These are phyloP conservation scores for Pogonognathellus flavescens DNA, from an alignment of 1,140 invertebrate species.

Conservation along the genomic window DNA sequence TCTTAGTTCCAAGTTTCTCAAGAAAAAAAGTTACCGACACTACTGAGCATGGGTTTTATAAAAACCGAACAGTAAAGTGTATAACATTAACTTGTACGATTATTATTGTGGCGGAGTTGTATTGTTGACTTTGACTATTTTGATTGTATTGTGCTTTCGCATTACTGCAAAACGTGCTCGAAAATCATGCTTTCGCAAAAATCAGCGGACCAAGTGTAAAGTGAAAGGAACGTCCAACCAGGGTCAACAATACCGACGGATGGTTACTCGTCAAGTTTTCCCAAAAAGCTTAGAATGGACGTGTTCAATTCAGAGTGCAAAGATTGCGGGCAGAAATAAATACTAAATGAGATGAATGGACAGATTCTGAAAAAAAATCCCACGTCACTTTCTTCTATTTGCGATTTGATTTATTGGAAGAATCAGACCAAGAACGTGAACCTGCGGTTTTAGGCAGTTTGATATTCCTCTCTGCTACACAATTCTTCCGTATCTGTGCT, in stretches of 20 bases:
- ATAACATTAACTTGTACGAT: no score
- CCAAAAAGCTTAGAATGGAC: not conserved
- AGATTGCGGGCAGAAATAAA: slow-evolving; percentile 39
- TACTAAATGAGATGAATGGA: slow-evolving; percentile 33
- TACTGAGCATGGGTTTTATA: no score
- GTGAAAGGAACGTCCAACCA: not conserved
- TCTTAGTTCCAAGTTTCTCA: no score
- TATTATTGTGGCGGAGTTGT: no score
- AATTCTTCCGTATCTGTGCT: not conserved
- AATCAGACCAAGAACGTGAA: not conserved
- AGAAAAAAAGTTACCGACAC: no score
- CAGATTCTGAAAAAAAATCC: slow-evolving; percentile 4
- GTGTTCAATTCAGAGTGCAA: slow-evolving; percentile 21
- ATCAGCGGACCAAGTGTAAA: not conserved
- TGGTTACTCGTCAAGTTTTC: not conserved
- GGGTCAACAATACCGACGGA: not conserved
- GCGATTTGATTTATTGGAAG: slow-evolving; percentile 28
- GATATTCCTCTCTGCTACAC: slow-evolving; percentile 14
- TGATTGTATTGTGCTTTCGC: no score
- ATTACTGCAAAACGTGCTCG: no score
- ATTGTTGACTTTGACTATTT: no score
- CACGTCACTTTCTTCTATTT: not conserved
- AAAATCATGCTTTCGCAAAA: no score
- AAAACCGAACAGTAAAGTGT: no score
- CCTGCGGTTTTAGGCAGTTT: not conserved